Evolutionary conservation across 2,888 invertebrate species (phyloP).

Genomic region (Agriopis aurantiaria): DNA sequence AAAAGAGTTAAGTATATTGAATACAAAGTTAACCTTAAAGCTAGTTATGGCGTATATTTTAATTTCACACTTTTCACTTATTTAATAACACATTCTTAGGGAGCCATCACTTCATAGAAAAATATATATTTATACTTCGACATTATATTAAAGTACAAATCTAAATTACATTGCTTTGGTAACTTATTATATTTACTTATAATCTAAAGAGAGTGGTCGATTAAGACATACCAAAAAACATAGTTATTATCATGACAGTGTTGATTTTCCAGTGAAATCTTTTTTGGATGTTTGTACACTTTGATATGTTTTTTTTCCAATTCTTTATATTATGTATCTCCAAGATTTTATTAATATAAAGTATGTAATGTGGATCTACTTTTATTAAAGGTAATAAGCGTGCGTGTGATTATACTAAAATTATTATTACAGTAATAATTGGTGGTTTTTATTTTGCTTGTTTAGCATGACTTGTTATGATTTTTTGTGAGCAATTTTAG

Average conservation of each 20-base stretch:
- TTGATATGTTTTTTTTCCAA: slow-evolving; percentile 62
- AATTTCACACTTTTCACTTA: slow-evolving; percentile 49
- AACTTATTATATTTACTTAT: slow-evolving; percentile 76
- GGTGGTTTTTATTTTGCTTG: slow-evolving; percentile 21
- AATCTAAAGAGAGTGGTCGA: slow-evolving; percentile 56
- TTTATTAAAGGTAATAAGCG: slow-evolving; percentile 6
- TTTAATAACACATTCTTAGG: slow-evolving; percentile 51
- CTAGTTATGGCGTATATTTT: slow-evolving; percentile 66
- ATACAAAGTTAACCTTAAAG: slow-evolving; percentile 69
- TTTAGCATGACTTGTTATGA: slow-evolving; percentile 14
- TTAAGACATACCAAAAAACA: slow-evolving; percentile 32
- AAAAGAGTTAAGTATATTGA: slow-evolving; percentile 76
- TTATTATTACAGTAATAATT: slow-evolving; percentile 7
- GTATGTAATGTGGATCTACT: not conserved
- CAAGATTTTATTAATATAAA: not conserved
- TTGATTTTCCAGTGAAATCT: slow-evolving; percentile 16
- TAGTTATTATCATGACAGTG: not conserved
- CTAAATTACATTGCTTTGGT: slow-evolving; percentile 82
- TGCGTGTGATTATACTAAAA: slow-evolving; percentile 15
- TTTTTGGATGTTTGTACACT: slow-evolving; percentile 59
- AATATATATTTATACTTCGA: slow-evolving; percentile 65
- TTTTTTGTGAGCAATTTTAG: slow-evolving; percentile 20
- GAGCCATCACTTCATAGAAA: slow-evolving; percentile 67
- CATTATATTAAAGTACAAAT: slow-evolving; percentile 49
- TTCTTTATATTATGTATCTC: not conserved